Evolutionary conservation across 2,797 vertebrate genomes (phyloP), one percentile per base, ranked within the genome.

Genomic region (Esox masquinongy): DNA sequence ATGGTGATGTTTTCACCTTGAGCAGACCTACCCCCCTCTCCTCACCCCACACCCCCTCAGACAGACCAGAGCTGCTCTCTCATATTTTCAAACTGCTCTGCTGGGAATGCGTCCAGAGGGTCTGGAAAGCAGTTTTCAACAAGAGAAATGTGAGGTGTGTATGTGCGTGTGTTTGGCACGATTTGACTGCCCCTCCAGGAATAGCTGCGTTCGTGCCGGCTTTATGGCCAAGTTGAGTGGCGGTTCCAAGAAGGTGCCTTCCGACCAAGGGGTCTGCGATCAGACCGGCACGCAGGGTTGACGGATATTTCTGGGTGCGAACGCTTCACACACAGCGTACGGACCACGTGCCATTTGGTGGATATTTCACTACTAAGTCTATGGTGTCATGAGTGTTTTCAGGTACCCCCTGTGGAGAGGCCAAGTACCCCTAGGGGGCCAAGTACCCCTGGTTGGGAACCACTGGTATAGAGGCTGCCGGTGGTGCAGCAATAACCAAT

Each of bases 61-160:
- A 83, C 83, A 78, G 78, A 76, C 51, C 29, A 31, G 63, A 49
- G 72, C 78, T 79, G 70, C 78, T 84, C 78, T 72, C 85, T 39
- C 26, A 71, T 43, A 71, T 85, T 80, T 73, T 70, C 64, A 53
- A 87, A 86, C 80, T 77, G 69, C 76, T 83, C 76, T 47, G 74
- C 86, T 86, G 85, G 89, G 87, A 91, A 68, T 24, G 70, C 5
- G 53, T 86, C 88, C 85, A 91, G 79, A 77, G 77, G 80, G 77
- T 87, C 85, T 91, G 87, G 82, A 89, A 88, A 88, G 79, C 82
- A 72, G 73, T 82, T 89, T 86, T 78, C 49, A 78, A 79, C 74
- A 77, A 80, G 75, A 68, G 83, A 85, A 91, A 87, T 84, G 76
- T 67, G 74, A 84, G 81, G 77, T 80, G 64, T 34, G 61, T 64